Evolutionary conservation across 2,888 invertebrate species (phyloP), one percentile per base, ranked within the genome.

Genomic region (Drosophila ezoana): DNA sequence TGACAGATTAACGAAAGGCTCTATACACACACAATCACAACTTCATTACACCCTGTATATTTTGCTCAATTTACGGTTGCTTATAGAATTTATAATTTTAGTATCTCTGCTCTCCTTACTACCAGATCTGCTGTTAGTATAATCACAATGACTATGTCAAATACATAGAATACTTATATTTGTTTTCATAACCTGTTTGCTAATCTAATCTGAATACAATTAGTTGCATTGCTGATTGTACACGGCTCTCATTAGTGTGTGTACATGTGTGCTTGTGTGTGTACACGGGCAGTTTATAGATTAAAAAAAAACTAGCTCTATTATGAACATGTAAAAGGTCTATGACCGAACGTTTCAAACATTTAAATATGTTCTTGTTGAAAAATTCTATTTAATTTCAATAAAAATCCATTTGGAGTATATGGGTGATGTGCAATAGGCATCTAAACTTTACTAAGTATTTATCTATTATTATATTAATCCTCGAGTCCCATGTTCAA

Each of bases 91-190:
- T 4, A n/a, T 6, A 56, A 16, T 47, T 41, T 32, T 5, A 16
- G 6, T 6, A 14, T 40, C 14, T 16, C 14, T 37, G 8, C 28
- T 8, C 28, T 28, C 28, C 8, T 28, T 28, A 32, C 11, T 37
- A 28, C 4, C 3, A n/a, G 1, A 43, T 1, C 3, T 16, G 13
- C 16, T 35, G 3, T 35, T 35, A 35, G 52, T 13, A 33, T 11
- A 61, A 53, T 69, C 57, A 75, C 20, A 54, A 51, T 63, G 58
- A 63, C 54, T 53, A 45, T 10, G 16, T 10, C n/a, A 3, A 14
- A 13, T 16, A 4, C 3, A 16, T 6, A 41, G 1, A 59, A n/a
- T 52, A 28, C 4, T 3, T 41, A 18, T 11, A 35, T 13, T 43
- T 48, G 45, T 23, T 38, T 18, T 18, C 9, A 49, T 32, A 3